Percentiles rank a stretch among this genome's conserved stretches.
These are phyloP conservation scores for Capra hircus DNA, from an alignment of 2,113 vertebrate genomes.

Conservation along the genomic window DNA sequence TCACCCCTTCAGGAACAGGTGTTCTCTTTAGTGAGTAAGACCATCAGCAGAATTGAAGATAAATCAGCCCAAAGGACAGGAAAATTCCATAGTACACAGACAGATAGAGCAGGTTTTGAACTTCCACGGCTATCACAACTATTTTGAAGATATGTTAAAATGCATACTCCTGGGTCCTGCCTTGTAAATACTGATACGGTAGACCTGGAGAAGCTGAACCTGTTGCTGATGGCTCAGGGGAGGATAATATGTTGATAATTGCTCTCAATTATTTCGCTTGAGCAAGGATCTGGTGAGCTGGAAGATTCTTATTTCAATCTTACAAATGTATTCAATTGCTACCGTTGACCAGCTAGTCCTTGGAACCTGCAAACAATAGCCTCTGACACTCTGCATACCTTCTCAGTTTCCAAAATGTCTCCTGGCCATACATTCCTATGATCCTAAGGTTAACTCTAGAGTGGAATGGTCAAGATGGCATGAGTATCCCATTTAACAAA, in stretches of 20 bases:
- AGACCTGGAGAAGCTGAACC: not conserved
- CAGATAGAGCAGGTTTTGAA: not conserved
- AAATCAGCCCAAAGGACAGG: not conserved
- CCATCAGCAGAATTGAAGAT: not conserved
- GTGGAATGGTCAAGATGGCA: not conserved
- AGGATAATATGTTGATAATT: not conserved
- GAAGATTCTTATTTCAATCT: not conserved
- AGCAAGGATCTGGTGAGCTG: not conserved
- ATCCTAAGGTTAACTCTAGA: not conserved
- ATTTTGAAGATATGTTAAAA: not conserved
- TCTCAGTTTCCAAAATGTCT: not conserved
- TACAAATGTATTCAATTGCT: not conserved
- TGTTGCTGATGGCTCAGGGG: not conserved
- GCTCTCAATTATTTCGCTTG: not conserved
- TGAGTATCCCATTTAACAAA: not conserved
- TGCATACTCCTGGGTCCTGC: not conserved
- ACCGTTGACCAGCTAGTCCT: not conserved
- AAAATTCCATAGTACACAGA: not conserved
- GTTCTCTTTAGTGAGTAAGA: not conserved
- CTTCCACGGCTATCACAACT: not conserved
- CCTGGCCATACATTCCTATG: not conserved
- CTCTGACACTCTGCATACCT: not conserved
- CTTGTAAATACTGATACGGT: not conserved
- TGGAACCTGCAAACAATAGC: not conserved
- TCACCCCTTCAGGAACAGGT: not conserved